Evolutionary conservation across 2,888 invertebrate genomes (phyloP), one percentile per base, ranked within the genome.

Genomic region (Clitarchus hookeri): DNA sequence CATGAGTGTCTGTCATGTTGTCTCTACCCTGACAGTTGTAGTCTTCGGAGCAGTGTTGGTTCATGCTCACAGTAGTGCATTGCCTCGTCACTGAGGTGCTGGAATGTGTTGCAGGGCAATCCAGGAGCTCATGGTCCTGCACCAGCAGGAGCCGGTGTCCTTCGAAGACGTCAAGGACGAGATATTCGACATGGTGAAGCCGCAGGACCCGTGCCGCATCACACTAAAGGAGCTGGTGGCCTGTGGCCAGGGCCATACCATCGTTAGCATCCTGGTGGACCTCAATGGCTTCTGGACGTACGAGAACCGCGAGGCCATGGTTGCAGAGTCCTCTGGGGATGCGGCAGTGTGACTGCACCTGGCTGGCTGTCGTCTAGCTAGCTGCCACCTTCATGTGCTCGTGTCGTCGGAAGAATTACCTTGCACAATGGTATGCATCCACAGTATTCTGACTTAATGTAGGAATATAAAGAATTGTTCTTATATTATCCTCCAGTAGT

Each of bases 101-200:
- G 36, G 65, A 19, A 6, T 48, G 65, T 27, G 82, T 36, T 82
- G 8, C 82, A 82, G 82, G 23, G 98, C 97, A 0, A 98, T 99
- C 89, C 97, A 98, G 91, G 96, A 97, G 88, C 97, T 97, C 91
- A 96, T 99, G 95, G 94, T 94, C 86, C 94, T 95, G 12, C 96
- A 97, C 91, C 96, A 96, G 48, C 97, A 97, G n/a, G 97, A 98
- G 88, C 95, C 96, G 0, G 97, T 98, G 0, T 95, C 95, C 89
- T 98, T 98, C 91, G 96, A 98, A 89, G 98, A 99, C 92, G 96
- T 99, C 0, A 98, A 98, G 91, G 98, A 99, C 93, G 98, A 99
- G 92, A 97, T 99, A 89, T 99, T 98, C 92, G 99, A 99, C 92
- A 99, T 99, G 98, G 97, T 98, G 0, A 96, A 97, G 88, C 98